Evolutionary conservation across 2,797 vertebrate species (phyloP), one percentile per base, ranked within the genome.

Genomic region (Apogon talboti): DNA sequence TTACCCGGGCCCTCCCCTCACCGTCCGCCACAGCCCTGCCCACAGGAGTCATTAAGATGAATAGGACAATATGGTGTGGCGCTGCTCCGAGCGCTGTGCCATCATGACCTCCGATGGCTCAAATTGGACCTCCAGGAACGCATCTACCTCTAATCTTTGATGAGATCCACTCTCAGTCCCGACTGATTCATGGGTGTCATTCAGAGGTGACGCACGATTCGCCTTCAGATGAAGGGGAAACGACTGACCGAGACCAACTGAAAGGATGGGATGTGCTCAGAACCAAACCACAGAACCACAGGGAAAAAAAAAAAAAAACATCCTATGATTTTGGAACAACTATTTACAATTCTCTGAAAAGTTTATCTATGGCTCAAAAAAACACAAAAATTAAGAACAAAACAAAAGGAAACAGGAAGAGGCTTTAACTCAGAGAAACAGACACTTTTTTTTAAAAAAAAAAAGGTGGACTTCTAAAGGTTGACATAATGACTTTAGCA

Each of bases 1-100:
- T 86, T 93, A 78, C 73, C 79, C 90, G 80, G 92, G 15, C 10
- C 40, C 52, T 86, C 83, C 82, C 90, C 21, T 91, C 89, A 91
- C 87, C 81, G 87, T 87, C 87, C 45, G 18, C 72, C 77, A 81
- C 89, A 86, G 53, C 79, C 49, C 80, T 81, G 81, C 83, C 82
- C 83, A 75, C 55, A 81, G 83, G 66, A 88, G 78, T 83, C 84
- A 92, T 92, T 86, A 91, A 84, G 86, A 92, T 80, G 85, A 92
- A 93, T 76, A 61, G 84, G 89, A 91, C 73, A 47, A 87, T 73
- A 66, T 58, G 79, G 43, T 19, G 68, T 33, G 41, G 30, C 55
- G 58, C 76, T 77, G 83, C 79, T 81, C 85, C 82, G 85, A 43
- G 78, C 81, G 79, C 81, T 73, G 76, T 79, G 85, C 80, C 84